These are phyloP conservation scores for Bombus balteatus DNA, from an alignment of 1,140 invertebrate species.

Conservation along the genomic window DNA sequence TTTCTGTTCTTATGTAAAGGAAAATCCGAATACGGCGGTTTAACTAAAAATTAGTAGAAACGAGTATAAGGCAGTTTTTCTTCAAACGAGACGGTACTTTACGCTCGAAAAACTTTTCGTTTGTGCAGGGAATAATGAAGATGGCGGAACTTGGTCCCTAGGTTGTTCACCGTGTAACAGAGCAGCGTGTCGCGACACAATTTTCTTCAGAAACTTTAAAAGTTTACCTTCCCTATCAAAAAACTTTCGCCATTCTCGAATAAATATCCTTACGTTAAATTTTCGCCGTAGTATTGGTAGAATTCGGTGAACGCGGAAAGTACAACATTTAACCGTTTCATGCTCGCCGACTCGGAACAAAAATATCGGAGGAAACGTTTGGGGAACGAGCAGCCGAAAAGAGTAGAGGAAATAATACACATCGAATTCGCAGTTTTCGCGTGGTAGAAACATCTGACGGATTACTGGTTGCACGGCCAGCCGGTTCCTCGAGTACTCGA, in stretches of 20 bases:
- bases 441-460: conserved; percentile 24
- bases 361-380: conserved; percentile 8
- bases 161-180: background rate
- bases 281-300: background rate
- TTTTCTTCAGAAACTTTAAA: background rate
- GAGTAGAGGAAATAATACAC: background rate
- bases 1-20: too few relatives aligned
- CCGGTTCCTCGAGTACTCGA: conserved; percentile 8
- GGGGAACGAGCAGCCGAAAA: background rate
- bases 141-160: background rate
- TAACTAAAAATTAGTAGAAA: too few relatives aligned
- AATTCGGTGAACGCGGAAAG: background rate
- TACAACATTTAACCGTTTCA: background rate
- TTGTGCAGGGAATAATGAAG: background rate
- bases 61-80: too few relatives aligned
- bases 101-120: background rate
- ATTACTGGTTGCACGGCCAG: conserved; percentile 23
- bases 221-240: too few relatives aligned
- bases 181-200: background rate
- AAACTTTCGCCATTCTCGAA: background rate
- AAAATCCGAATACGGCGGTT: too few relatives aligned
- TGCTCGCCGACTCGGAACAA: background rate
- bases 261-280: background rate
- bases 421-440: conserved; percentile 33
- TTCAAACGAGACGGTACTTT: background rate